phyloP scores from a whole-genome alignment of 1,140 invertebrate genomes.

The Eriocheir sinensis region DNA sequence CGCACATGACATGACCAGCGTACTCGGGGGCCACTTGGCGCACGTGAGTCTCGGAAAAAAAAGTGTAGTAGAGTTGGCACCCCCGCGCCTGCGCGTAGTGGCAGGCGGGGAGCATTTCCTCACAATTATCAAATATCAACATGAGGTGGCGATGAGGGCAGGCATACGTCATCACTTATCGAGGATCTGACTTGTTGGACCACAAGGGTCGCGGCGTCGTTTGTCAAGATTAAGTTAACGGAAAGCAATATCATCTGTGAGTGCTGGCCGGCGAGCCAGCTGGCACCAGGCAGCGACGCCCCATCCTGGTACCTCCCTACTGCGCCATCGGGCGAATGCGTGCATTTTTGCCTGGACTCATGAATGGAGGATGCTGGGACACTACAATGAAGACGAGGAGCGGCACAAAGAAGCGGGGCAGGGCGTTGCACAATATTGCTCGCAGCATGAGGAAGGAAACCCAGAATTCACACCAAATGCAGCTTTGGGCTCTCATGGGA shows the following conservation, averaged over 20 bases:
- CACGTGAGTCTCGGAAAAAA: background rate
- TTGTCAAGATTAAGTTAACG: conserved; percentile 22
- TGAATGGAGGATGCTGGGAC: background rate
- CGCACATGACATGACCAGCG: background rate
- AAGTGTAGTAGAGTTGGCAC: background rate
- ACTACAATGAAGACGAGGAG: background rate
- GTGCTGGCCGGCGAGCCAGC: background rate
- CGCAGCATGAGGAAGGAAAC: too few relatives aligned
- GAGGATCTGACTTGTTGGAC: background rate
- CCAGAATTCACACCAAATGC: too few relatives aligned
- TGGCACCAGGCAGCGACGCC: background rate
- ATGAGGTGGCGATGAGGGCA: background rate
- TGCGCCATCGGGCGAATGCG: background rate
- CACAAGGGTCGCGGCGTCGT: background rate
- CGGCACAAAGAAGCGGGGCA: too few relatives aligned
- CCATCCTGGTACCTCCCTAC: too few relatives aligned
- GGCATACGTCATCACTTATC: background rate
- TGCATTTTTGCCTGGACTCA: background rate
- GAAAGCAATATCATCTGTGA: background rate
- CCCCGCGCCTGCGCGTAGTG: background rate
- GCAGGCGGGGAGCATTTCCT: background rate
- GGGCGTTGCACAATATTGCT: too few relatives aligned
- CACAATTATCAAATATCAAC: too few relatives aligned
- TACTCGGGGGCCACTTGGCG: background rate
- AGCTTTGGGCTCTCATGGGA: too few relatives aligned